Conservation (phyloP, 92 coral and sea anemone genomes). For the Actinernus sp. region DNA sequence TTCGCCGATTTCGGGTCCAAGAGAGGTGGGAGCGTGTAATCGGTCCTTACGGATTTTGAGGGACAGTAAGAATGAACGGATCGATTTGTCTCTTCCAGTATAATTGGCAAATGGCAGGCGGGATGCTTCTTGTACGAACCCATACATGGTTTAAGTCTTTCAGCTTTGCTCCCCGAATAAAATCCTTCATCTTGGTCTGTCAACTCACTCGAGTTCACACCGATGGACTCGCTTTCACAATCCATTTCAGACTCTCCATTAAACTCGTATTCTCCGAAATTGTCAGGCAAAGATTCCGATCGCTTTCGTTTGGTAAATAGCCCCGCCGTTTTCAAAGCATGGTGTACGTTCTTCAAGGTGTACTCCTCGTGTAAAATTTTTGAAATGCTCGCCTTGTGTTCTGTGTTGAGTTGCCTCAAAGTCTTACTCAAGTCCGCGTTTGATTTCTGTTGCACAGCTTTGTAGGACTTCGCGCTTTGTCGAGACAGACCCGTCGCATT, state of each 20-base stretch:
- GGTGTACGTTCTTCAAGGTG: conserved; percentile 45
- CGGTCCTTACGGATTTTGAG: no score
- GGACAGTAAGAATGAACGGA: no score
- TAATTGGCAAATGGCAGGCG: conserved; percentile 1
- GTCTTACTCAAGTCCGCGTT: conserved; percentile 75
- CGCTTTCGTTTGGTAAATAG: neutral
- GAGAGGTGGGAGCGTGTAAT: neutral
- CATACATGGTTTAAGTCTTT: no score
- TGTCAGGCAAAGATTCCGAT: neutral
- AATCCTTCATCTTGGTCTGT: no score
- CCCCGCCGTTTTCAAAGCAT: conserved; percentile 3
- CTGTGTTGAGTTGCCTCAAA: conserved; percentile 61
- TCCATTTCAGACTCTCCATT: neutral
- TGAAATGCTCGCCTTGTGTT: conserved; percentile 68
- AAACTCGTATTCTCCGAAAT: neutral
- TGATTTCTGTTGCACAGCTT: conserved; percentile 56
- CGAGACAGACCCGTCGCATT: conserved; percentile 59
- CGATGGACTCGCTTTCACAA: neutral
- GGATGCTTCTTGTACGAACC: no score
- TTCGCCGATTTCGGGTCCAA: neutral
- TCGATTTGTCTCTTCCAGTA: neutral
- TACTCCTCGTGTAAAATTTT: conserved; percentile 73
- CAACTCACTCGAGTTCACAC: no score
- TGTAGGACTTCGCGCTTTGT: conserved; percentile 62
- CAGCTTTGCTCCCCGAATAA: no score